A percentile compares a stretch with the other conserved stretches of the same genome.
These are phyloP conservation scores for Herminia tarsipennalis DNA, from an alignment of 2,888 invertebrate species.

Conservation along the genomic window DNA sequence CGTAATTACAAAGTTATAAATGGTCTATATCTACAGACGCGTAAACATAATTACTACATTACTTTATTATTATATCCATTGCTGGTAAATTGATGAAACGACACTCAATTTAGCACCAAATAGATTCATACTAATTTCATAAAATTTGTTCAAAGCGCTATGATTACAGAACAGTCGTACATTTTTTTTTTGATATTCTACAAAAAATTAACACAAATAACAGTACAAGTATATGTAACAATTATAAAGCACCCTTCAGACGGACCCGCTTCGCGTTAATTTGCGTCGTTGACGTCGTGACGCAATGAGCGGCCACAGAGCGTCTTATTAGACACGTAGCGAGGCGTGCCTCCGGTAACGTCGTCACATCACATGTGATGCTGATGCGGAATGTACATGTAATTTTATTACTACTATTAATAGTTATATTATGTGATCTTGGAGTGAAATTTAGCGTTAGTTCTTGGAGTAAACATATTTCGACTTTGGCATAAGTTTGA, in stretches of 20 bases:
- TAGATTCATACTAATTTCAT: too few species aligned
- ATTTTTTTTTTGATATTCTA: neutral
- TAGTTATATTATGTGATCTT: constrained; percentile 9
- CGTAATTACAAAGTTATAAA: too few species aligned
- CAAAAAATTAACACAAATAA: neutral
- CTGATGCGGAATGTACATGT: constrained; percentile 46
- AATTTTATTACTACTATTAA: constrained; percentile 34
- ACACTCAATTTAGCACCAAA: too few species aligned
- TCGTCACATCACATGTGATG: constrained; percentile 62
- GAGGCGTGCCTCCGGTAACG: constrained; percentile 64
- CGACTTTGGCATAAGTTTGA: neutral
- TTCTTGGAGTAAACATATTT: too few species aligned
- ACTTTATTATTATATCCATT: too few species aligned
- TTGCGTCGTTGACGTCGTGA: constrained; percentile 55
- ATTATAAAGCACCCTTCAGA: constrained; percentile 53
- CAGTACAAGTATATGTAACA: constrained; percentile 13
- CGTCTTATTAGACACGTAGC: constrained; percentile 79
- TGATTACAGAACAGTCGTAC: too few species aligned
- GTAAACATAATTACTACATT: neutral
- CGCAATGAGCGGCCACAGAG: constrained; percentile 71
- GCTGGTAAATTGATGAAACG: too few species aligned
- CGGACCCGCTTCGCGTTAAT: constrained; percentile 62
- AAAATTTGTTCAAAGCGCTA: too few species aligned
- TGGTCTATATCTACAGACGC: too few species aligned
- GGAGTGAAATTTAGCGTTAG: neutral